Evolutionary conservation across 1,140 invertebrate species (phyloP), one percentile per base, ranked within the genome.

Genomic region (Drosophila punjabiensis): DNA sequence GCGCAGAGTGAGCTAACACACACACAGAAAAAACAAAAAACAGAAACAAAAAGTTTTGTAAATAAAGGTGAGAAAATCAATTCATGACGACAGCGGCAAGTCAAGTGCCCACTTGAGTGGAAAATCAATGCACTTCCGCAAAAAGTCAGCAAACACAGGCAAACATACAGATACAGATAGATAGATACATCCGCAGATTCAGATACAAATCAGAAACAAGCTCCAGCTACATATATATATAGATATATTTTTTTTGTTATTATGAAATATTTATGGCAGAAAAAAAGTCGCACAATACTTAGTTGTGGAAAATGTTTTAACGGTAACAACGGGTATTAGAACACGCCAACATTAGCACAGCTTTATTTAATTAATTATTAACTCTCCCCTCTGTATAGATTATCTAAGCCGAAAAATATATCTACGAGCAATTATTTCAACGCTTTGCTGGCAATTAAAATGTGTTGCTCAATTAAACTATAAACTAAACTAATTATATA

Each of bases 51-150:
- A 68, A 73, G 45, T 71, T 73, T 37, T 62, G 71, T 62, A 74
- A 75, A 74, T 75, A 85, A 78, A 89, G 85, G 86, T 89, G 85
- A 85, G 85, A 89, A 85, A 85, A 85, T 85, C 63, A 82, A 85
- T 85, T 70, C 85, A 63, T 61, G 56, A 80, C 67, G 64, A 59
- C 64, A 69, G 56, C 35, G 82, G 56, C 76, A 52, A 77, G 68
- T 81, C 69, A 70, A 86, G 86, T 90, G 82, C 76, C 82, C 76
- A 82, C 86, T 90, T 90, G 86, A 89, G 82, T 86, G 86, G 86
- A 82, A 89, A 89, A 90, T 82, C 86, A 86, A 90, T 90, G 86
- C 79, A 90, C 86, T 90, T 90, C 86, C 86, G 86, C 76, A 79
- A 79, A 89, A 71, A 65, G 62, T 70, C 64, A 20, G 28, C 71